phyloP scores from a whole-genome alignment of 2,113 vertebrate genomes.

The Burhinus bistriatus region DNA sequence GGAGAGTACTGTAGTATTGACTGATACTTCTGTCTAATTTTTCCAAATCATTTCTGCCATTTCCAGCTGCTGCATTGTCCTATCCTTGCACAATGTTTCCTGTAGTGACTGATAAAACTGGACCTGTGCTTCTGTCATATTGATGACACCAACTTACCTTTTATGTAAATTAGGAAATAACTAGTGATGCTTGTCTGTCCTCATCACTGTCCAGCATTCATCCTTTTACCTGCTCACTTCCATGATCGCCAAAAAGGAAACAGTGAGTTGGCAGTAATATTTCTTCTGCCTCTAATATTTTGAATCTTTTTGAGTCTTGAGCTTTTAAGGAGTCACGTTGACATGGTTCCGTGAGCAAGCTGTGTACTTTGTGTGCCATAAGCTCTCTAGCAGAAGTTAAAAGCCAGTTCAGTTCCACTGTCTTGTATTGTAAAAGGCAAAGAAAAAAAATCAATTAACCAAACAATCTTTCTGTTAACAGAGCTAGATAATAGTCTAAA shows the following conservation, averaged over 20 bases:
- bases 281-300: background rate
- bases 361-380: background rate
- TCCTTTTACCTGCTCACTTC: background rate
- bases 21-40: too few species aligned
- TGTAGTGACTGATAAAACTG: background rate
- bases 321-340: background rate
- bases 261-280: background rate
- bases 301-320: background rate
- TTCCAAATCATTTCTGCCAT: background rate
- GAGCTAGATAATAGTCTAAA: background rate
- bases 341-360: background rate
- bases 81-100: background rate
- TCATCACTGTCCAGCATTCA: background rate
- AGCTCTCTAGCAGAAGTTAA: background rate
- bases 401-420: too few species aligned
- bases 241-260: rapidly evolving
- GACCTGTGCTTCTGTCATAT: background rate
- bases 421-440: background rate
- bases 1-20: background rate
- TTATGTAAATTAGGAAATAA: background rate
- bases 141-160: background rate
- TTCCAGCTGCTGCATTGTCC: background rate
- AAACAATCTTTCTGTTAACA: background rate
- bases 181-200: background rate
- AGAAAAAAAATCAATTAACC: background rate